Conservation (phyloP, 1,140 invertebrate species). For the Odontomachus brunneus region DNA sequence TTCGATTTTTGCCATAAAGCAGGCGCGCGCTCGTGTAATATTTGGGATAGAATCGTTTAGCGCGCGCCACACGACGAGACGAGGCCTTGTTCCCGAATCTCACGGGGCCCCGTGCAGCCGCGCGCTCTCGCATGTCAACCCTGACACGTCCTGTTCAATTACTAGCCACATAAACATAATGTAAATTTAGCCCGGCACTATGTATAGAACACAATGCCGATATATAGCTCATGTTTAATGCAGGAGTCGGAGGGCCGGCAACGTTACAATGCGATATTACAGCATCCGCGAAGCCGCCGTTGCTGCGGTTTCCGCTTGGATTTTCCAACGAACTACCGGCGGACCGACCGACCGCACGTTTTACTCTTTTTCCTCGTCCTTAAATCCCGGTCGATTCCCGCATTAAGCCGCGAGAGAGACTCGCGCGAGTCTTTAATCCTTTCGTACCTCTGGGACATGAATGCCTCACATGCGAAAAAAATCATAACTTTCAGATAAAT, state of each 20-base stretch:
- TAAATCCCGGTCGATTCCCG: conserved; percentile 38
- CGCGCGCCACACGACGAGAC: conserved; percentile 4
- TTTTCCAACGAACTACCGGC: conserved; percentile 53
- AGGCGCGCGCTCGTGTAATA: background rate
- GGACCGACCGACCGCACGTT: conserved; percentile 32
- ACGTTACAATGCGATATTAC: conserved; percentile 74
- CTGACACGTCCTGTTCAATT: conserved; percentile 59
- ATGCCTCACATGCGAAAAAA: too few relatives aligned
- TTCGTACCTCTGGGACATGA: too few relatives aligned
- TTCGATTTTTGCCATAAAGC: conserved; percentile 30
- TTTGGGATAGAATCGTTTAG: conserved; percentile 33
- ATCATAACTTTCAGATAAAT: too few relatives aligned
- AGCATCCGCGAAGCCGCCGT: conserved; percentile 57
- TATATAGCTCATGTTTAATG: conserved; percentile 77
- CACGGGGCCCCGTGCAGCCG: conserved; percentile 26
- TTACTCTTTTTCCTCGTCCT: background rate
- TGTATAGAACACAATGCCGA: conserved; percentile 69
- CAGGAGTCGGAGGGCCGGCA: conserved; percentile 56
- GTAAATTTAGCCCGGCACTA: conserved; percentile 69
- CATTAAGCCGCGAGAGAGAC: background rate
- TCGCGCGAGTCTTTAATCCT: too few relatives aligned
- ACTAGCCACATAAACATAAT: conserved; percentile 71
- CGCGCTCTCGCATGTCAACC: conserved; percentile 25
- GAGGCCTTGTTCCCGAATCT: conserved; percentile 42
- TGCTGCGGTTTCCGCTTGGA: conserved; percentile 58